These are phyloP conservation scores for Hypolimnas misippus DNA, from an alignment of 2,888 invertebrate species.

Conservation along the genomic window DNA sequence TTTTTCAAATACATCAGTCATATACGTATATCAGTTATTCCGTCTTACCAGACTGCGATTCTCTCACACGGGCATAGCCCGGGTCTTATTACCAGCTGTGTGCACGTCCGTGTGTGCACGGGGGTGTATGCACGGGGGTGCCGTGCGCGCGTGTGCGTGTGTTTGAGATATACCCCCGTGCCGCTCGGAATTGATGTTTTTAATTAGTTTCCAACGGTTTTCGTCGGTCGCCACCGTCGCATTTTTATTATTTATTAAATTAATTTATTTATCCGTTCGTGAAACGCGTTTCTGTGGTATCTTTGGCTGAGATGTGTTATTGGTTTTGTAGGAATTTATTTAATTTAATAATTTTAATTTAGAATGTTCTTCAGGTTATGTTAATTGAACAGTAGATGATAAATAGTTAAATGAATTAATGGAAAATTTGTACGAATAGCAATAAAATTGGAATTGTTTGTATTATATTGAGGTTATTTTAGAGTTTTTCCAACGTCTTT, in stretches of 20 bases:
- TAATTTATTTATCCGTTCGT: slow-evolving; percentile 37
- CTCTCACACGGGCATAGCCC: background rate
- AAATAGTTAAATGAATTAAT: no score
- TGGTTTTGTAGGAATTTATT: background rate
- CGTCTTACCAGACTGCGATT: background rate
- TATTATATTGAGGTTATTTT: no score
- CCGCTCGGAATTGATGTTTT: slow-evolving; percentile 81
- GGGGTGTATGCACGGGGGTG: slow-evolving; percentile 55
- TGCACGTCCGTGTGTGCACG: slow-evolving; percentile 49
- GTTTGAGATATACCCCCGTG: slow-evolving; percentile 80
- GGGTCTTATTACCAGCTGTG: no score
- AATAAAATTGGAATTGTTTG: no score
- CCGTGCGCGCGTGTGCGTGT: slow-evolving; percentile 66
- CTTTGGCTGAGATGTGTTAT: background rate
- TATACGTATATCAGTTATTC: no score
- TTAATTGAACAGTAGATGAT: no score
- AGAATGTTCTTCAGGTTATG: no score
- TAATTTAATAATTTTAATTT: background rate
- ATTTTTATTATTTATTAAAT: slow-evolving; percentile 66
- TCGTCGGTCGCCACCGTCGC: slow-evolving; percentile 71
- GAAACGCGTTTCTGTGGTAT: slow-evolving; percentile 5
- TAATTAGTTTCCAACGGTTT: slow-evolving; percentile 82
- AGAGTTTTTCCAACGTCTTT: no score
- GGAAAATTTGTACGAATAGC: no score
- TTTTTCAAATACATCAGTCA: no score